Conservation (phyloP, 1,140 invertebrate genomes). For the Schlechtendalia chinensis region DNA sequence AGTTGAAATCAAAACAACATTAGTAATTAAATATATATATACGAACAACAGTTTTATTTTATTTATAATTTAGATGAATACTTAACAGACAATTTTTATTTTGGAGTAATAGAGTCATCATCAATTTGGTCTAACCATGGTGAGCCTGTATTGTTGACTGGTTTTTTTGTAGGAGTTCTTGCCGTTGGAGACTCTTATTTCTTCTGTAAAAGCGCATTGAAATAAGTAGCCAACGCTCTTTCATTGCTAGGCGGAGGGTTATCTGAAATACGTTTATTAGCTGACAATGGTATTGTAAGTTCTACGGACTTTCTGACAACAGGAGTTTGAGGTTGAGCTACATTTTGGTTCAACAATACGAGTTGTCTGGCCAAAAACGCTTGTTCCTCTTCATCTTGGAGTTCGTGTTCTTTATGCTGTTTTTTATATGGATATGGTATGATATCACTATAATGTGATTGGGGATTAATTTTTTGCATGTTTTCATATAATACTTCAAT, state of each 20-base stretch:
- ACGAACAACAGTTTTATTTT: neutral
- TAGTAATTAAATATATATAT: neutral
- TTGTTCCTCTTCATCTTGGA: slow-evolving; percentile 92
- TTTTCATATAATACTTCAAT: slow-evolving; percentile 97
- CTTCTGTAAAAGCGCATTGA: slow-evolving; percentile 94
- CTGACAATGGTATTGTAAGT: slow-evolving; percentile 58
- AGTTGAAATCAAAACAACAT: too few species aligned
- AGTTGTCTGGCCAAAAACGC: slow-evolving; percentile 82
- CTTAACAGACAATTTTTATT: slow-evolving; percentile 1
- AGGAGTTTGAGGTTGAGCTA: slow-evolving; percentile 59
- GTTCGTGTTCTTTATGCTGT: slow-evolving; percentile 82
- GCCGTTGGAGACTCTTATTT: slow-evolving; percentile 62
- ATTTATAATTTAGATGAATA: neutral
- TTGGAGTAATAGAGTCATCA: slow-evolving; percentile 36
- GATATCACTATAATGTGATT: slow-evolving; percentile 89
- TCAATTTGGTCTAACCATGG: slow-evolving; percentile 5
- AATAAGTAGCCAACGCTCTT: slow-evolving; percentile 95
- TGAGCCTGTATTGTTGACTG: slow-evolving; percentile 10
- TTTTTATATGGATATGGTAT: slow-evolving; percentile 73
- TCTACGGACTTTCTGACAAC: slow-evolving; percentile 62
- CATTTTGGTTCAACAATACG: slow-evolving; percentile 61
- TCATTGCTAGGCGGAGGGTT: slow-evolving; percentile 65
- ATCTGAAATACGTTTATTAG: slow-evolving; percentile 56
- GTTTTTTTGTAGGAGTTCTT: slow-evolving; percentile 35
- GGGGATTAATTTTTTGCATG: slow-evolving; percentile 88